Conservation (phyloP, 2,797 vertebrate genomes). For the Dromococcyx pavoninus region DNA sequence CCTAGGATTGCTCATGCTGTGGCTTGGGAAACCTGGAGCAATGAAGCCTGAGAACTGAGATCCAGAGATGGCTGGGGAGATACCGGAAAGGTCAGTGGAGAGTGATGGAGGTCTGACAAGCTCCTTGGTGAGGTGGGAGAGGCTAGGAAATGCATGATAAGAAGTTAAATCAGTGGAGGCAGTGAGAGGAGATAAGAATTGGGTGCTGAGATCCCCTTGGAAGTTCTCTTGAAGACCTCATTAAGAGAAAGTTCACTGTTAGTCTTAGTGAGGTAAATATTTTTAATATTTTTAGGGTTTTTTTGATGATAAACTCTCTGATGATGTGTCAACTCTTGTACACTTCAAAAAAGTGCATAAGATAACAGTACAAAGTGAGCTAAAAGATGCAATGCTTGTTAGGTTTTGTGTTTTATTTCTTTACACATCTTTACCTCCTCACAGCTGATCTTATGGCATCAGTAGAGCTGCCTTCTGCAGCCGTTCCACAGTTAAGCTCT, state of each 20-base stretch:
- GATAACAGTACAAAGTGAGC: background rate
- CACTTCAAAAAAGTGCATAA: background rate
- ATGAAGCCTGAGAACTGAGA: slow-evolving; percentile 38
- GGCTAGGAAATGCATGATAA: background rate
- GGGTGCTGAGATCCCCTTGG: background rate
- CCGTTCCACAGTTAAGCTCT: background rate
- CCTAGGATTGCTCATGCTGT: background rate
- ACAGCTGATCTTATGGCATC: background rate
- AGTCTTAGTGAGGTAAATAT: background rate
- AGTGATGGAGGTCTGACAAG: background rate
- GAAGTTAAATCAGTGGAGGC: background rate
- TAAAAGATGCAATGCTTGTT: background rate
- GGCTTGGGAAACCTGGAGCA: background rate
- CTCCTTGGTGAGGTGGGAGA: background rate
- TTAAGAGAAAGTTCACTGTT: background rate
- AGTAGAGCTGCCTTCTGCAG: background rate
- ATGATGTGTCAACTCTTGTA: background rate
- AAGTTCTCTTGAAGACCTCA: background rate
- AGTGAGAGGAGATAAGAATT: background rate
- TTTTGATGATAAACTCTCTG: background rate
- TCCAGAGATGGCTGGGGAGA: background rate
- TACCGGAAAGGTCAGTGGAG: slow-evolving; percentile 14
- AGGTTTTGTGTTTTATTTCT: background rate
- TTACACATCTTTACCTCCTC: background rate
- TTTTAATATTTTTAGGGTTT: no score